These are phyloP conservation scores for Adelosebastes latens DNA, from an alignment of 2,797 vertebrate species.

Conservation along the genomic window DNA sequence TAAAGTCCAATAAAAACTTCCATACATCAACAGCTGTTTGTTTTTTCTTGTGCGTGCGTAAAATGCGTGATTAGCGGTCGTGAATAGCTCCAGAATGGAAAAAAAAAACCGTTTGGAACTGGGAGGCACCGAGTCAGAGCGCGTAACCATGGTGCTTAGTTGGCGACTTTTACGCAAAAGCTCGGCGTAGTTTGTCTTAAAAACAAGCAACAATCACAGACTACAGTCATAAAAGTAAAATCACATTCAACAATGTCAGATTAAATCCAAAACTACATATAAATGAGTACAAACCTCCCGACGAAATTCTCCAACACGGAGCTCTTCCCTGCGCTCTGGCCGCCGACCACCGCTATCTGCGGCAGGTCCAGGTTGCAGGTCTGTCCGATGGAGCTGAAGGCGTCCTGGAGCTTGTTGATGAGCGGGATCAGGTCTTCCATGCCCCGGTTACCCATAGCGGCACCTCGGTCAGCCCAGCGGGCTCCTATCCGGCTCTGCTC, in stretches of 20 bases:
- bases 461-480: slow-evolving; percentile 39
- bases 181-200: not conserved
- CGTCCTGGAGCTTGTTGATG: slow-evolving; percentile 96
- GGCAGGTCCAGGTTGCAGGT: slow-evolving; percentile 94
- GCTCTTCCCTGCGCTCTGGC: slow-evolving; percentile 97
- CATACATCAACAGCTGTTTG: slow-evolving; percentile 24
- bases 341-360: slow-evolving; percentile 97
- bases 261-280: not conserved
- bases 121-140: slow-evolving; percentile 47
- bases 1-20: no score
- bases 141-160: slow-evolving; percentile 50
- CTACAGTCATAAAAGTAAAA: not conserved
- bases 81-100: slow-evolving; percentile 62
- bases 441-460: slow-evolving; percentile 94
- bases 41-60: slow-evolving; percentile 9
- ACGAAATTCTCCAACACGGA: slow-evolving; percentile 97
- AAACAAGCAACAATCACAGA: not conserved
- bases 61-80: slow-evolving; percentile 31
- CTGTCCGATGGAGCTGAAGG: slow-evolving; percentile 97
- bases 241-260: not conserved
- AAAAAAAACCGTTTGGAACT: slow-evolving; percentile 44
- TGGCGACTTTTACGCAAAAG: slow-evolving; percentile 58
- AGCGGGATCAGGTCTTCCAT: slow-evolving; percentile 98
- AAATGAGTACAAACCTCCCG: slow-evolving; percentile 87
- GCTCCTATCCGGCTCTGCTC: slow-evolving; percentile 26